These are phyloP conservation scores for Malurus melanocephalus DNA, from an alignment of 2,113 vertebrate genomes.

Conservation along the genomic window DNA sequence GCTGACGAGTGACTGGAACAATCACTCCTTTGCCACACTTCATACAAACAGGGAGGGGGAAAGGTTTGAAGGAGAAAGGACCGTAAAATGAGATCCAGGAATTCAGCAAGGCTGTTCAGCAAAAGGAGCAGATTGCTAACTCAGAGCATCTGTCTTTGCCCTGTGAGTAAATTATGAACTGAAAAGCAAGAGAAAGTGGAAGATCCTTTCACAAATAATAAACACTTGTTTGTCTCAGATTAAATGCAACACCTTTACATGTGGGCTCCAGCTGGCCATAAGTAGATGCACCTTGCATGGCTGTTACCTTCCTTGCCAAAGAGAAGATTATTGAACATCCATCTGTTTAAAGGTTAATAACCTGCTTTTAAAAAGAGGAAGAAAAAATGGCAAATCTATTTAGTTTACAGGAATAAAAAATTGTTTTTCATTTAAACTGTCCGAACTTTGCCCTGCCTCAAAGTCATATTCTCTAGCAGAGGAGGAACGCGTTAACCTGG, in stretches of 20 bases:
- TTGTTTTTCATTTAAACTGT: slow-evolving; percentile 38
- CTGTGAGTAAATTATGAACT: slow-evolving; percentile 38
- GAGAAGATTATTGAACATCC: slow-evolving; percentile 41
- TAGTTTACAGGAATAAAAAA: slow-evolving; percentile 48
- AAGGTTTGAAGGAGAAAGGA: not conserved
- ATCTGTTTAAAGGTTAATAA: slow-evolving; percentile 53
- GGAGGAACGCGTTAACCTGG: not conserved
- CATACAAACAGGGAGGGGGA: not conserved
- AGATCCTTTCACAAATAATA: slow-evolving; percentile 63
- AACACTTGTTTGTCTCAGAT: slow-evolving; percentile 65
- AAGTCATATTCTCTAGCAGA: not conserved
- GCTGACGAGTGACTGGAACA: not conserved
- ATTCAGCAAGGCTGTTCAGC: not conserved
- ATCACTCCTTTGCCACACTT: not conserved
- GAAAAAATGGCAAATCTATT: slow-evolving; percentile 47
- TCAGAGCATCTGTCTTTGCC: slow-evolving; percentile 30
- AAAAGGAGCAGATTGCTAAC: not conserved
- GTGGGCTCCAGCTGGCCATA: slow-evolving; percentile 60
- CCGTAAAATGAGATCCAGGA: slow-evolving; percentile 36
- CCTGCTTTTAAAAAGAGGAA: slow-evolving; percentile 45
- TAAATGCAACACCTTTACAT: slow-evolving; percentile 73
- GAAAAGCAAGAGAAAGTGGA: slow-evolving; percentile 57
- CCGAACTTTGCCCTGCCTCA: not conserved
- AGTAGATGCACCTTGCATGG: slow-evolving; percentile 39
- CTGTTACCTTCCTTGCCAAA: slow-evolving; percentile 28